Conservation (phyloP, 2,888 invertebrate genomes). For the Drosophila lacicola region DNA sequence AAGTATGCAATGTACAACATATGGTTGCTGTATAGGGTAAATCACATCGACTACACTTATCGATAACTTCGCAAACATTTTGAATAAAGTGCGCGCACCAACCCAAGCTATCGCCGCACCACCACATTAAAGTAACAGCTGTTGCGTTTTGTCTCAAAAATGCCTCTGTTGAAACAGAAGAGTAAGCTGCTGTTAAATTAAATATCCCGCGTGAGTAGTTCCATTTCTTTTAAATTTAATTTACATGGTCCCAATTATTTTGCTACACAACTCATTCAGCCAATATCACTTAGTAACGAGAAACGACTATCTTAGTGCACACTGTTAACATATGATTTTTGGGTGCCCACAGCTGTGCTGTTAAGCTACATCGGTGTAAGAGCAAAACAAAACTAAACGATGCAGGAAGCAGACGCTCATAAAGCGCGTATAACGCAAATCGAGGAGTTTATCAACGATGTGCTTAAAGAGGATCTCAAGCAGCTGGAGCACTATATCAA, state of each 20-base stretch:
- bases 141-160: too few relatives aligned
- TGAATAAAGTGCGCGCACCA: neutral
- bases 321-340: neutral
- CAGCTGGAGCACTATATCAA: constrained; percentile 87
- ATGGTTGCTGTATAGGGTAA: constrained; percentile 21
- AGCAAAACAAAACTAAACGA: constrained; percentile 20
- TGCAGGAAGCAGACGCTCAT: constrained; percentile 28
- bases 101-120: constrained; percentile 19
- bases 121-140: constrained; percentile 16
- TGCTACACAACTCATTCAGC: neutral
- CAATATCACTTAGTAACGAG: neutral
- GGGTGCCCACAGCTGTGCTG: constrained; percentile 16
- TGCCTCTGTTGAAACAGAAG: neutral
- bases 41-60: neutral
- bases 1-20: neutral
- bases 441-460: constrained; percentile 92
- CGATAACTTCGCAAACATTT: constrained; percentile 1
- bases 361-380: neutral
- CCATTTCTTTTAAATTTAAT: neutral
- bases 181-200: neutral
- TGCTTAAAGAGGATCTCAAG: constrained; percentile 90
- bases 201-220: neutral
- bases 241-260: neutral
- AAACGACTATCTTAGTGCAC: neutral
- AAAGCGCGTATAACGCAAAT: constrained; percentile 64